Conservation (phyloP, 2,888 invertebrate species). For the Steinernema scapterisci region DNA sequence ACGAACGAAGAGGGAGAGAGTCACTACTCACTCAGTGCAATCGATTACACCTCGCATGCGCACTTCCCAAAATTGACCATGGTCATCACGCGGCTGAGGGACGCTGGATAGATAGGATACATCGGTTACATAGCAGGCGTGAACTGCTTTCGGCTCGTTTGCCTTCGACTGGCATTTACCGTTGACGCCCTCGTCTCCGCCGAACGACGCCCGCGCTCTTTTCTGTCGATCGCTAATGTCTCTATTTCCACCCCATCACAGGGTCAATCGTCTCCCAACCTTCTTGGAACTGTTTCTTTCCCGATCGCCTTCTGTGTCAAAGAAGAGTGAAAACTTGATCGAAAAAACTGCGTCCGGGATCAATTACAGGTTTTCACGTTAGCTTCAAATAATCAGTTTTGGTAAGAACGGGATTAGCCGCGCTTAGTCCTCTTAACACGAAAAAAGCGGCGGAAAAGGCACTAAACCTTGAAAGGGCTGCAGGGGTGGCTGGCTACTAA, state of each 20-base stretch:
- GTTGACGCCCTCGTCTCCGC: not conserved
- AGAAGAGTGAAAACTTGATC: too few relatives aligned
- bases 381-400: too few relatives aligned
- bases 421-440: too few relatives aligned
- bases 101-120: not conserved
- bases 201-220: conserved; percentile 5
- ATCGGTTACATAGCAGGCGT: not conserved
- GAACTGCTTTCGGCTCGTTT: conserved; percentile 7
- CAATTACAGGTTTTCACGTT: too few relatives aligned
- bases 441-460: not conserved
- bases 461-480: not conserved
- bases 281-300: too few relatives aligned
- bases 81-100: conserved; percentile 2
- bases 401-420: too few relatives aligned
- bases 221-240: not conserved
- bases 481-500: not conserved
- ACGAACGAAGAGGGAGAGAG: conserved; percentile 25
- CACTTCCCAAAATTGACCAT: conserved; percentile 34
- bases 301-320: too few relatives aligned
- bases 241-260: conserved; percentile 17
- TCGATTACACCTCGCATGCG: conserved; percentile 35
- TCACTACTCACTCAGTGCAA: conserved; percentile 32
- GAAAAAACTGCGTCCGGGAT: too few relatives aligned
- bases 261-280: too few relatives aligned
- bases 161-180: not conserved